A percentile compares a stretch with the other conserved stretches of the same genome.
These are phyloP conservation scores for Siniperca knerii DNA, from an alignment of 2,113 vertebrate species.

Conservation along the genomic window DNA sequence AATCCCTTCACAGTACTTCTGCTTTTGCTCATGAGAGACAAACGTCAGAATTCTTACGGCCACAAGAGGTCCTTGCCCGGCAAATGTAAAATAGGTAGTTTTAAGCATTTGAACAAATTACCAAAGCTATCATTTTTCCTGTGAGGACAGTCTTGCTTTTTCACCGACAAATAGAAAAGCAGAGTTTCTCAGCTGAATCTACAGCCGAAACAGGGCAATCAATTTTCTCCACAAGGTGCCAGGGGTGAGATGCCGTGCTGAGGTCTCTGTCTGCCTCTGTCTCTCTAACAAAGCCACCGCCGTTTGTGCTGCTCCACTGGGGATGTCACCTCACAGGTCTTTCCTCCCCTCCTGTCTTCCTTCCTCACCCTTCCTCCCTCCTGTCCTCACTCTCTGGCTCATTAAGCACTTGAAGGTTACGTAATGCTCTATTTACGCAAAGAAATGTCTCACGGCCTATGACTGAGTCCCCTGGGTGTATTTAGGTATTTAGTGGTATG, in stretches of 20 bases:
- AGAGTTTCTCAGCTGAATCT: conserved; percentile 24
- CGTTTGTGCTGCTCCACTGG: conserved; percentile 56
- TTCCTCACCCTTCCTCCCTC: background rate
- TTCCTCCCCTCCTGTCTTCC: conserved; percentile 32
- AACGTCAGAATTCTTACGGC: background rate
- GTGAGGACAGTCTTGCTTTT: background rate
- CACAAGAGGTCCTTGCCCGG: background rate
- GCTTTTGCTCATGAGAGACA: background rate
- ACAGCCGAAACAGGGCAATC: conserved; percentile 34
- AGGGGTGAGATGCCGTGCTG: conserved; percentile 47
- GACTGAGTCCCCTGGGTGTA: conserved; percentile 7
- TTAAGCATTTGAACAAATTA: background rate
- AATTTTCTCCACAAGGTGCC: conserved; percentile 46
- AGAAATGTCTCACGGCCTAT: background rate
- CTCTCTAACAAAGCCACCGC: conserved; percentile 50
- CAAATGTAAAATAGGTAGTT: background rate
- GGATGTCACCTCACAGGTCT: conserved; percentile 50
- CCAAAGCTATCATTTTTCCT: background rate
- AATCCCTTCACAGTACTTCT: background rate
- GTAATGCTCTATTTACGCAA: conserved; percentile 35
- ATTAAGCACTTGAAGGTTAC: conserved; percentile 34
- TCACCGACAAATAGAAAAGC: conserved; percentile 9
- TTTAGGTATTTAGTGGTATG: conserved; percentile 25
- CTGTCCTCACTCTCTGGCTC: conserved; percentile 10
- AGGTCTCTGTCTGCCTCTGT: conserved; percentile 57